phyloP scores from a whole-genome alignment of 2,113 vertebrate species.

The Suncus etruscus region DNA sequence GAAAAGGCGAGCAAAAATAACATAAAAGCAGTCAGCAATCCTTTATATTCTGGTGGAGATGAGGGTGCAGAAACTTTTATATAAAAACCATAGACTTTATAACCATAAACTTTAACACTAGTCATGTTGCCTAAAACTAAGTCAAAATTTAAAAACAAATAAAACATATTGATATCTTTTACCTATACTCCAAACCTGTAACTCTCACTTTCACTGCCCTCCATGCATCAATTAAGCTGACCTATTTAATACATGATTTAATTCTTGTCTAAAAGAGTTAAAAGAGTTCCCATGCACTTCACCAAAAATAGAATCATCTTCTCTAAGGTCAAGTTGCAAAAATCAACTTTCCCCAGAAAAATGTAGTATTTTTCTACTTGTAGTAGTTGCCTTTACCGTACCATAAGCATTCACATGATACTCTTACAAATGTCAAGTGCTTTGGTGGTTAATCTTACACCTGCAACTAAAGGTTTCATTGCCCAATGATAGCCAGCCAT shows the following conservation, averaged over 20 bases:
- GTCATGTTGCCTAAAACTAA: too few species aligned
- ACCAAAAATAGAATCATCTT: background rate
- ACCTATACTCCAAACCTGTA: background rate
- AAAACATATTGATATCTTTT: background rate
- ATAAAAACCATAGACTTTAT: too few species aligned
- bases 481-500: background rate
- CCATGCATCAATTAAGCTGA: background rate
- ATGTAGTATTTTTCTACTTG: background rate
- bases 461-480: background rate
- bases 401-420: background rate
- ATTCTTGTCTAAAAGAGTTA: background rate
- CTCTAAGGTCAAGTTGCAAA: background rate
- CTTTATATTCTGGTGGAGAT: too few species aligned
- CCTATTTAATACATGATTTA: background rate
- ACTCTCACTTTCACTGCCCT: background rate
- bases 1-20: too few species aligned
- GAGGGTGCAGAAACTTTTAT: too few species aligned
- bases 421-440: background rate
- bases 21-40: too few species aligned
- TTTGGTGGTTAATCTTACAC: background rate
- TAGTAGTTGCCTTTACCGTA: constrained; percentile 14
- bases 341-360: background rate
- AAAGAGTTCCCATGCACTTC: background rate
- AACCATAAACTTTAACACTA: too few species aligned
- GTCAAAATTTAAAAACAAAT: too few species aligned